These are phyloP conservation scores for Ceratina australensis DNA, from an alignment of 1,140 invertebrate species.

Conservation along the genomic window DNA sequence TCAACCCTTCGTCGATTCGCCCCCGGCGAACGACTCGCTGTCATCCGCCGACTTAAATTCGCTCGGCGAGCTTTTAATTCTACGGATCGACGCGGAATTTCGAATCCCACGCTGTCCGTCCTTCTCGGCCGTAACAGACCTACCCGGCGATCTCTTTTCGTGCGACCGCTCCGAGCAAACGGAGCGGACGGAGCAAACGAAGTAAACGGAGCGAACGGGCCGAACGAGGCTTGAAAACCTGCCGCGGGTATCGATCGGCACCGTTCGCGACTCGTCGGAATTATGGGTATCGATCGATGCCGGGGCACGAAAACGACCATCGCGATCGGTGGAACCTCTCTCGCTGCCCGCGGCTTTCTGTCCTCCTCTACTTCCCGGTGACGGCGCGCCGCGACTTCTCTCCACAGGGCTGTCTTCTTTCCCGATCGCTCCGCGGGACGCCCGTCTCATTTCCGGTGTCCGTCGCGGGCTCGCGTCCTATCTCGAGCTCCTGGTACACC, in stretches of 20 bases:
- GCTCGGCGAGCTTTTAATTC: constrained; percentile 72
- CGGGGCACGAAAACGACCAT: constrained; percentile 41
- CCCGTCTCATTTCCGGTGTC: constrained; percentile 59
- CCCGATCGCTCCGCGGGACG: constrained; percentile 35
- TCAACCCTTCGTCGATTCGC: too few relatives aligned
- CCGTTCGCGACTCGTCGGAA: constrained; percentile 51
- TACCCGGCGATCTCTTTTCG: constrained; percentile 10
- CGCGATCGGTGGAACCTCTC: constrained; percentile 51
- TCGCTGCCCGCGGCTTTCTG: constrained; percentile 12
- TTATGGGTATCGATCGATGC: constrained; percentile 60
- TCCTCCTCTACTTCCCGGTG: constrained; percentile 5
- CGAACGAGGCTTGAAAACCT: constrained; percentile 52
- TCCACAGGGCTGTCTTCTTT: constrained; percentile 9
- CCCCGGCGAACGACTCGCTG: constrained; percentile 12
- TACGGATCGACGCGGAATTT: constrained; percentile 63
- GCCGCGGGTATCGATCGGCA: constrained; percentile 52
- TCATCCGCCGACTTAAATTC: constrained; percentile 66
- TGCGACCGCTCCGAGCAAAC: constrained; percentile 22
- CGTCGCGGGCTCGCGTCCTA: neutral
- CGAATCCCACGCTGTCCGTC: constrained; percentile 14
- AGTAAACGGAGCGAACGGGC: constrained; percentile 37
- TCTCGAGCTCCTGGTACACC: constrained; percentile 19
- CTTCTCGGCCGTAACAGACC: neutral
- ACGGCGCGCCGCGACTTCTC: too few relatives aligned
- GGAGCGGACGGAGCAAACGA: constrained; percentile 26